Evolutionary conservation across 2,888 invertebrate genomes (phyloP), one percentile per base, ranked within the genome.

Genomic region (Mimas tiliae): DNA sequence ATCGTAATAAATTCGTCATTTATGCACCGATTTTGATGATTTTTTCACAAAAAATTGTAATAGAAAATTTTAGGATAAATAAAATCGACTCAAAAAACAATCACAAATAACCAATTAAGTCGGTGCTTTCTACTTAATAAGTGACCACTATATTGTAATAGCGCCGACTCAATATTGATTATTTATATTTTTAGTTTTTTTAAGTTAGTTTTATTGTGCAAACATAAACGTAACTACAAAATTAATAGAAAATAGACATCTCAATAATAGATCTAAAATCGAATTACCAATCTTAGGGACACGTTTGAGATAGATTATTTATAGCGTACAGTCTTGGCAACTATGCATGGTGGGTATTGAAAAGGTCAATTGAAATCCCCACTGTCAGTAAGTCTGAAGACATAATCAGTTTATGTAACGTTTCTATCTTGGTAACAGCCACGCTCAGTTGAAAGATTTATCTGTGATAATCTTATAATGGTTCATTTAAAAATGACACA

Each of bases 341-440:
- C 58, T 38, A 19, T 58, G 58, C 58, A 58, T 58, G 58, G 42
- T 58, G 58, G 38, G 38, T 58, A 58, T 38, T 58, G 58, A 58
- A 58, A 58, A 58, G 58, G 58, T 58, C 58, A 42, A 58, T 42
- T 58, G 58, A 42, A 58, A 58, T 42, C 58, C 42, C 12, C 11
- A 42, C 16, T 58, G 58, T 19, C 58, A 42, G 19, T 38, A 6
- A 42, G 58, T 42, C 58, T 58, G 58, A 58, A 58, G 58, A 42
- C 58, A 42, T 58, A 58, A 58, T 58, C 58, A 19, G 6, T 58
- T 58, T 58, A 58, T 58, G 42, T 58, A 58, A 58, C 19, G 42
- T 6, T 11, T 42, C 55, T 58, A 38, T 58, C 19, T 33, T 27
- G 27, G 14, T 52, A 38, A 19, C 58, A 11, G 38, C 19, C 38